These are phyloP conservation scores for Pomatorhinus ruficollis DNA, from an alignment of 2,113 vertebrate species.

Conservation along the genomic window DNA sequence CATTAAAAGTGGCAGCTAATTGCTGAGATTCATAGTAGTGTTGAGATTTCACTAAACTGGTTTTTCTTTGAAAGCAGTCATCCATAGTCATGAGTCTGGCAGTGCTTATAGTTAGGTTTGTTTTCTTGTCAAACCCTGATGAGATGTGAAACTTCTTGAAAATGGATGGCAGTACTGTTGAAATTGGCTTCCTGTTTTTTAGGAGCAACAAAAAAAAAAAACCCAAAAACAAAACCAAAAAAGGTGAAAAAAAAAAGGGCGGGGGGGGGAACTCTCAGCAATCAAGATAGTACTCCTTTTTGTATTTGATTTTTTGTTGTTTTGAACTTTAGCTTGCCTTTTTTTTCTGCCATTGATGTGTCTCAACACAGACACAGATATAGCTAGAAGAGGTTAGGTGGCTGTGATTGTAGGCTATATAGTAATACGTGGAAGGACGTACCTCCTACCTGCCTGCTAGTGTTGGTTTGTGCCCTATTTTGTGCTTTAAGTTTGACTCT, in stretches of 20 bases:
- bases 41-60: not conserved
- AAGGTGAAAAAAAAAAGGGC: fast-evolving
- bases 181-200: not conserved
- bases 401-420: not conserved
- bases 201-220: not conserved
- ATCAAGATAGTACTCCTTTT: not conserved
- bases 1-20: not conserved
- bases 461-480: not conserved
- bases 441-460: not conserved
- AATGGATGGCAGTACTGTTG: not conserved
- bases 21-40: not conserved
- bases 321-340: not conserved
- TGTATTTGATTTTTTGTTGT: not conserved
- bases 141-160: not conserved
- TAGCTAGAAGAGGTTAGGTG: not conserved
- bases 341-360: not conserved
- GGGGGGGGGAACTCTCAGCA: not conserved
- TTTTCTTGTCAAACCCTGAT: not conserved
- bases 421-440: not conserved
- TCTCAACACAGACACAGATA: not conserved
- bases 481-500: not conserved
- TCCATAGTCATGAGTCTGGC: not conserved
- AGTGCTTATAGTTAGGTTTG: not conserved
- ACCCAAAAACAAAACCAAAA: not conserved
- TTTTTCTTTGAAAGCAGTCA: not conserved